Conservation (phyloP, 2,113 vertebrate genomes). For the Potamarius usumacintae region DNA sequence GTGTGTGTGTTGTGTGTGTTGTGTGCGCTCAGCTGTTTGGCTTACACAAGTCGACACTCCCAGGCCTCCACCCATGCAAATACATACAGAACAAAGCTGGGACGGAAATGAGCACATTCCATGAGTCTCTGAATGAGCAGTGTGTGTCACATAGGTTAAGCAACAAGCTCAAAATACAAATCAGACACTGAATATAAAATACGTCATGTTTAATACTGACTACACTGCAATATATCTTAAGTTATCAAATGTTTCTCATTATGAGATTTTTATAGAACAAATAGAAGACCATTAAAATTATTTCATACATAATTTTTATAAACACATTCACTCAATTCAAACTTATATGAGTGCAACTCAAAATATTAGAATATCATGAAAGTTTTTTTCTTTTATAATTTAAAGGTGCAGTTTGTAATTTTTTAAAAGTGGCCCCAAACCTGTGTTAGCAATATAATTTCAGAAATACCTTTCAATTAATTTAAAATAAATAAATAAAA, state of each 20-base stretch:
- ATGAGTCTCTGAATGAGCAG: background rate
- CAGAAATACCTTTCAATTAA: too few relatives aligned
- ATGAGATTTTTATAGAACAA: background rate
- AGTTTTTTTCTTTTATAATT: too few relatives aligned
- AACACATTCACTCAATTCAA: background rate
- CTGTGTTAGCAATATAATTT: too few relatives aligned
- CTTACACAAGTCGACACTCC: background rate
- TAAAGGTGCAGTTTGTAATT: too few relatives aligned
- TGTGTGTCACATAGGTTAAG: background rate
- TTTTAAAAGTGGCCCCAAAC: too few relatives aligned
- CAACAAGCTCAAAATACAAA: background rate
- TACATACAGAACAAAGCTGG: constrained; percentile 9
- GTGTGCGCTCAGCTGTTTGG: background rate
- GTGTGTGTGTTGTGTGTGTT: background rate
- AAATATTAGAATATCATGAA: too few relatives aligned
- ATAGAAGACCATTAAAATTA: background rate
- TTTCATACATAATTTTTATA: background rate
- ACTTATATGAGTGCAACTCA: too few relatives aligned
- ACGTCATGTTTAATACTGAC: background rate
- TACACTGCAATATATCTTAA: background rate
- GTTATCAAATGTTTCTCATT: background rate
- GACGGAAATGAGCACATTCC: constrained; percentile 51
- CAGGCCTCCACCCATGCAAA: background rate
- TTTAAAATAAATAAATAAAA: too few relatives aligned
- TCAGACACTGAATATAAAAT: background rate